phyloP scores from a whole-genome alignment of 1,140 invertebrate genomes.

The Drosophila willistoni region DNA sequence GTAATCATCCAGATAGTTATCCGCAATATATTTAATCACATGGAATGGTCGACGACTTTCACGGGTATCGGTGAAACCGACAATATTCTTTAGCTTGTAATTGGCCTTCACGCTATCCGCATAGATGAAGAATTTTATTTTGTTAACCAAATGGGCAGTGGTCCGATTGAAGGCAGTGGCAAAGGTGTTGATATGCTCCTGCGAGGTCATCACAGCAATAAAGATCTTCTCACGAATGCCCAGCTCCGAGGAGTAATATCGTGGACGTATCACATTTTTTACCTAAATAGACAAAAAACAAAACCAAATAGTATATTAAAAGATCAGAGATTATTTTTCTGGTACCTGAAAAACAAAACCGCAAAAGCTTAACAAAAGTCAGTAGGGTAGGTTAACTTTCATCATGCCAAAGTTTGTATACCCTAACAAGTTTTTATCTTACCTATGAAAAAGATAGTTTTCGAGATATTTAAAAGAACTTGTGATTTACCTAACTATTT shows the following conservation, averaged over 20 bases:
- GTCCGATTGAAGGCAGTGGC: constrained; percentile 92
- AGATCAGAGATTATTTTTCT: neutral
- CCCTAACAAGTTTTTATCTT: no score
- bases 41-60: constrained; percentile 91
- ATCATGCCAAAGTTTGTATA: no score
- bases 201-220: constrained; percentile 91
- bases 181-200: constrained; percentile 87
- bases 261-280: constrained; percentile 88
- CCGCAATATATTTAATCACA: constrained; percentile 93
- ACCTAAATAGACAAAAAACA: constrained; percentile 41
- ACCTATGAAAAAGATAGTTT: no score
- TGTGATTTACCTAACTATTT: no score
- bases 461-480: no score
- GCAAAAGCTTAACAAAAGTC: no score
- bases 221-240: constrained; percentile 95
- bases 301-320: neutral
- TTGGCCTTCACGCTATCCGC: constrained; percentile 87
- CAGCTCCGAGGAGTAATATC: constrained; percentile 96
- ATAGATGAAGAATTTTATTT: constrained; percentile 90
- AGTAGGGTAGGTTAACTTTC: no score
- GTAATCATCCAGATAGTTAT: constrained; percentile 94
- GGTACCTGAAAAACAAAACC: neutral
- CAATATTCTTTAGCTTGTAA: constrained; percentile 89
- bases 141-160: constrained; percentile 90
- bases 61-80: constrained; percentile 91